Percentiles rank a stretch among this genome's conserved stretches.
These are phyloP conservation scores for Percopsis omiscomaycus DNA, from an alignment of 2,797 vertebrate species.

Conservation along the genomic window DNA sequence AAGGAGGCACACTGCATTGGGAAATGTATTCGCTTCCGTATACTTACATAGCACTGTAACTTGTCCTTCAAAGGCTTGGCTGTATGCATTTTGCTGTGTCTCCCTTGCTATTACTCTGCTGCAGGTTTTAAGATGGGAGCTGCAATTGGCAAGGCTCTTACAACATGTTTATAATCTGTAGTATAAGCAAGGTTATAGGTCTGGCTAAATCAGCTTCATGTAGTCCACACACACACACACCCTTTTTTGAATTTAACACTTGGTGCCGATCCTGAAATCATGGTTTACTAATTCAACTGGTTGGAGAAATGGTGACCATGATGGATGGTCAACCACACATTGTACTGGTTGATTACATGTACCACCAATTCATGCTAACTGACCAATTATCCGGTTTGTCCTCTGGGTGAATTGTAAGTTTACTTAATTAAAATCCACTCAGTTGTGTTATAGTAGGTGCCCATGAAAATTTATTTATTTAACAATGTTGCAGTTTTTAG, in stretches of 20 bases:
- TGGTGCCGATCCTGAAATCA: constrained; percentile 41
- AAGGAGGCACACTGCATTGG: constrained; percentile 75
- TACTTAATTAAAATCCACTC: constrained; percentile 35
- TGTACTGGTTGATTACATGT: constrained; percentile 24
- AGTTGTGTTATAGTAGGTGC: constrained; percentile 18
- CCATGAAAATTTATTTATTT: constrained; percentile 41
- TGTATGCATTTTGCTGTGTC: constrained; percentile 73
- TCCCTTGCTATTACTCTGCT: constrained; percentile 67
- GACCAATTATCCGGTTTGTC: constrained; percentile 3
- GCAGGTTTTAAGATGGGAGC: constrained; percentile 66
- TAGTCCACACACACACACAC: constrained; percentile 33
- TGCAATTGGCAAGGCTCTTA: constrained; percentile 65
- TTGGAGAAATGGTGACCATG: constrained; percentile 25
- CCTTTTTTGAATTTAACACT: constrained; percentile 41
- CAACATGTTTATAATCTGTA: constrained; percentile 74
- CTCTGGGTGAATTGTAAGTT: constrained; percentile 33
- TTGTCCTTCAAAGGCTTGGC: constrained; percentile 80
- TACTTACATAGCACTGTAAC: constrained; percentile 81
- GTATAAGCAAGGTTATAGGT: constrained; percentile 71
- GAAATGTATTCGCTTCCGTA: constrained; percentile 78
- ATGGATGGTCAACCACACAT: constrained; percentile 30
- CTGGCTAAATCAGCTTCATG: constrained; percentile 61
- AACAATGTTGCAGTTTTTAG: constrained; percentile 49
- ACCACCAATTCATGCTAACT: constrained; percentile 18
- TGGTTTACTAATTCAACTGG: background rate